These are phyloP conservation scores for Anaspis maculata DNA, from an alignment of 2,888 invertebrate genomes.

Conservation along the genomic window DNA sequence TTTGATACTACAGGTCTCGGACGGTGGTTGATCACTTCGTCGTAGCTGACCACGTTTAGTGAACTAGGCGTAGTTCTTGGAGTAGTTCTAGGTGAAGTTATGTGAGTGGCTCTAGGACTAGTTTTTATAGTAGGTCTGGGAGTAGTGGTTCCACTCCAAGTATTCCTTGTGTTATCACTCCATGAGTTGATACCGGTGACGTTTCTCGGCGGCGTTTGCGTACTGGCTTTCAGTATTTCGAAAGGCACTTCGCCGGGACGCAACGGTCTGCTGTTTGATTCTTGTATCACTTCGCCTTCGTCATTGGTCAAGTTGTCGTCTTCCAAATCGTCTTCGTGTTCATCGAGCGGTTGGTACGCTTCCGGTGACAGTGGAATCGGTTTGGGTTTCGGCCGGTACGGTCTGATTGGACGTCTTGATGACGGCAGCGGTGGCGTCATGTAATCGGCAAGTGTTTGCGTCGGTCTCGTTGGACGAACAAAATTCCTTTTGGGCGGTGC, in stretches of 20 bases:
- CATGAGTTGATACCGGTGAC: neutral
- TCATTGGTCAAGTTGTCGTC: conserved; percentile 41
- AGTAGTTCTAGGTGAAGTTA: conserved; percentile 11
- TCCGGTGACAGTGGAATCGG: conserved; percentile 22
- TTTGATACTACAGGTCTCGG: conserved; percentile 24
- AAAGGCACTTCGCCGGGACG: conserved; percentile 40
- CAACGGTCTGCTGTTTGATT: conserved; percentile 43
- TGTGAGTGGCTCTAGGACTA: conserved; percentile 9
- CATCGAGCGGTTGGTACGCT: conserved; percentile 3
- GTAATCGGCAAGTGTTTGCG: conserved; percentile 22
- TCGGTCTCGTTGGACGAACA: conserved; percentile 24
- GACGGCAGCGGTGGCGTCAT: conserved; percentile 27
- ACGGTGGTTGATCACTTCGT: conserved; percentile 10
- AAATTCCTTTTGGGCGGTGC: conserved; percentile 21
- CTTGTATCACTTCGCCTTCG: conserved; percentile 46
- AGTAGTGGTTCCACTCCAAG: conserved; percentile 9
- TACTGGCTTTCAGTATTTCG: conserved; percentile 32
- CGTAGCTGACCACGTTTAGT: no score
- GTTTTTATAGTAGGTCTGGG: conserved; percentile 6
- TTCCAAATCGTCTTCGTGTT: conserved; percentile 13
- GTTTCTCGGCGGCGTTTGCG: conserved; percentile 1
- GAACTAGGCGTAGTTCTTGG: no score
- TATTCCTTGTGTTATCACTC: no score
- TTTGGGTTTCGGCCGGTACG: conserved; percentile 9
- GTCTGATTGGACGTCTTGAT: conserved; percentile 7